phyloP scores from a whole-genome alignment of 1,140 invertebrate species.

The Macrostomum lignano region DNA sequence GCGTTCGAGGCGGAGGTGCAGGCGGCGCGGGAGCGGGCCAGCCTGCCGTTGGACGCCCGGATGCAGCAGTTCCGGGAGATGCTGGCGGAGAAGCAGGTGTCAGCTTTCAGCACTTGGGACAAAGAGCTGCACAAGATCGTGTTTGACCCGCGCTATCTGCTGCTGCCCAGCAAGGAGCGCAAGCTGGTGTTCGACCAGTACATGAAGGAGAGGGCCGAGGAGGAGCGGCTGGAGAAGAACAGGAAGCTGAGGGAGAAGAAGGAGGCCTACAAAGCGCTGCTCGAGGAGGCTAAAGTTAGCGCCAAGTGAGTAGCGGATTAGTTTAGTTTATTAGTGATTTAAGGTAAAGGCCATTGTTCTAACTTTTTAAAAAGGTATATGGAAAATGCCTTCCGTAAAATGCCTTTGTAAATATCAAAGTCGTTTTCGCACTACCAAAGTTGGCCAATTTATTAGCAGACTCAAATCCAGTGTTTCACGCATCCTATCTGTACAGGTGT shows the following conservation, averaged over 20 bases:
- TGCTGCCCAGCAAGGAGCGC: slow-evolving; percentile 63
- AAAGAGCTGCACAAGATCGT: slow-evolving; percentile 98
- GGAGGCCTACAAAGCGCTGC: slow-evolving; percentile 54
- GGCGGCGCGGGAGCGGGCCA: slow-evolving; percentile 66
- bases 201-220: slow-evolving; percentile 82
- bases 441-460: slow-evolving; percentile 8
- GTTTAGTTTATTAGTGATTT: not conserved
- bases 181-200: slow-evolving; percentile 90
- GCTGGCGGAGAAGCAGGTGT: slow-evolving; percentile 84
- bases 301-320: slow-evolving; percentile 44
- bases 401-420: too few species aligned
- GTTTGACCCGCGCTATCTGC: slow-evolving; percentile 70
- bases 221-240: slow-evolving; percentile 76
- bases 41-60: slow-evolving; percentile 66
- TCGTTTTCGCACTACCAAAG: slow-evolving; percentile 1
- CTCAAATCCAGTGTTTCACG: too few species aligned
- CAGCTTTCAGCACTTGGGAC: slow-evolving; percentile 93
- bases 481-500: too few species aligned
- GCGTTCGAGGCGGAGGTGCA: slow-evolving; percentile 61
- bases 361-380: not conserved
- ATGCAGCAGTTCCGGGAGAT: slow-evolving; percentile 80
- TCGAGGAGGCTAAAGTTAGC: slow-evolving; percentile 62
- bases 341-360: not conserved
- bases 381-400: too few species aligned
- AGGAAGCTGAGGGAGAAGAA: slow-evolving; percentile 69